Evolutionary conservation across 2,888 invertebrate species (phyloP).

Genomic region (Apodemia hepburni): DNA sequence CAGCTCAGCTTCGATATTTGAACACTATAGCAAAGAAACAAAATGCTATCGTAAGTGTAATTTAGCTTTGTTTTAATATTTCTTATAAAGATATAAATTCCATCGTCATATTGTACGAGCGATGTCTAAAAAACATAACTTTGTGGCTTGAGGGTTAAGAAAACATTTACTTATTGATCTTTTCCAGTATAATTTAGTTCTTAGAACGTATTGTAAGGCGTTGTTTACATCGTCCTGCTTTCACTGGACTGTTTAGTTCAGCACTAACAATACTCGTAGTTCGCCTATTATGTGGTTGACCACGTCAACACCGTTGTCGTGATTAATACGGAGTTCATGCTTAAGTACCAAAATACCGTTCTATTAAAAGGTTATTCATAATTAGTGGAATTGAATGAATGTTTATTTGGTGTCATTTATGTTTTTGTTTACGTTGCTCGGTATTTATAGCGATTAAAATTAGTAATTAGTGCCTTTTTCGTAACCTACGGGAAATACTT

Average conservation of each 20-base stretch:
- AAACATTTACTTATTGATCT: not conserved
- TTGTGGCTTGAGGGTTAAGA: too few species aligned
- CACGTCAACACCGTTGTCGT: conserved; percentile 25
- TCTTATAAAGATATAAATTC: too few species aligned
- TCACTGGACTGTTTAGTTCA: conserved; percentile 46
- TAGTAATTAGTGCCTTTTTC: not conserved
- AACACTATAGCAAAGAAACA: too few species aligned
- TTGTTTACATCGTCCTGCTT: conserved; percentile 56
- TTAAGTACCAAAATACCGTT: conserved; percentile 13
- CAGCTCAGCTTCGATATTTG: too few species aligned
- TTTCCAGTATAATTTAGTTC: conserved; percentile 28
- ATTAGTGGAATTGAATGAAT: not conserved
- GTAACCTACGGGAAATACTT: not conserved
- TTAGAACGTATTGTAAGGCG: conserved; percentile 40
- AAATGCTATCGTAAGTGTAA: too few species aligned
- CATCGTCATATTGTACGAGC: too few species aligned
- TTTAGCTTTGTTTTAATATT: too few species aligned
- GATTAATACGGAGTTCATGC: conserved; percentile 32
- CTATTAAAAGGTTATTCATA: conserved; percentile 1
- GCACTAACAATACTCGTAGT: conserved; percentile 46
- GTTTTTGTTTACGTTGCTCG: not conserved
- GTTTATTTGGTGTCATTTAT: not conserved
- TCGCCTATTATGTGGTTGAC: conserved; percentile 28
- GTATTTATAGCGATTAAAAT: not conserved
- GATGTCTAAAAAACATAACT: too few species aligned